Conservation (phyloP, 2,797 vertebrate species). For the Cephalopachus bancanus region DNA sequence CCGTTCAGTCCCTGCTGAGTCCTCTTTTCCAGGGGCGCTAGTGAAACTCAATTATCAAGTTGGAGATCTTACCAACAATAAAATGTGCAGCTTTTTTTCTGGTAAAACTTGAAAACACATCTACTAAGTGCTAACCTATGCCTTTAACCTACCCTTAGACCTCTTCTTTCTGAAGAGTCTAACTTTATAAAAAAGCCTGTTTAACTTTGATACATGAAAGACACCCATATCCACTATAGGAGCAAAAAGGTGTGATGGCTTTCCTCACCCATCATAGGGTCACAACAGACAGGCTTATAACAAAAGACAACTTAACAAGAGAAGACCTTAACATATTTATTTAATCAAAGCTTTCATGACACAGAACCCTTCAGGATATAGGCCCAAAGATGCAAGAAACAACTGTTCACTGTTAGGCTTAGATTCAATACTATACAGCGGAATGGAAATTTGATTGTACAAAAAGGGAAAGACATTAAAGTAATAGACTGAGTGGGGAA, state of each 20-base stretch:
- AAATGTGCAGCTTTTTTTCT: not conserved
- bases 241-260: not conserved
- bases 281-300: not conserved
- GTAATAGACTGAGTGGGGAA: not conserved
- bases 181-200: not conserved
- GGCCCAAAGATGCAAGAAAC: not conserved
- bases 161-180: not conserved
- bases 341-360: not conserved
- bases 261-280: not conserved
- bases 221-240: not conserved
- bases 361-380: not conserved
- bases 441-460: not conserved
- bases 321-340: not conserved
- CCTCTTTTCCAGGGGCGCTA: not conserved
- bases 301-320: not conserved
- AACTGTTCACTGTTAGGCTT: not conserved
- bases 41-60: not conserved
- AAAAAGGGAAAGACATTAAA: not conserved
- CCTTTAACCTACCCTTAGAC: not conserved
- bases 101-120: not conserved
- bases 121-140: not conserved
- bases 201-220: not conserved
- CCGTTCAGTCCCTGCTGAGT: rapidly evolving
- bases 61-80: not conserved
- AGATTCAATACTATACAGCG: not conserved